phyloP scores from a whole-genome alignment of 2,888 invertebrate species.

The Ormyrus pomaceus region DNA sequence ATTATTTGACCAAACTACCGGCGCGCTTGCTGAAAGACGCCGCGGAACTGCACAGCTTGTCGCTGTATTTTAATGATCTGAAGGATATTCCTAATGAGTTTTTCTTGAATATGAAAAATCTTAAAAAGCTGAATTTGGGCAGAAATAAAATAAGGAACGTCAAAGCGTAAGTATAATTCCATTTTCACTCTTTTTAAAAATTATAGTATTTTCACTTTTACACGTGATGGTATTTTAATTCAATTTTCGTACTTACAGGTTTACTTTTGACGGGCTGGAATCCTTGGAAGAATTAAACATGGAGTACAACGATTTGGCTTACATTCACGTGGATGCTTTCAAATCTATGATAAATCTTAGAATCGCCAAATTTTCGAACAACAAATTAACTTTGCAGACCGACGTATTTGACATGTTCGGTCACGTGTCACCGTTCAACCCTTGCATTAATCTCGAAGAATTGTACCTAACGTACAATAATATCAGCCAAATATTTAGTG shows the following conservation, averaged over 20 bases:
- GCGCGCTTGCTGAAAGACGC: too few relatives aligned
- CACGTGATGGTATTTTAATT: background rate
- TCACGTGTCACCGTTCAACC: slow-evolving; percentile 79
- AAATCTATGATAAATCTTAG: slow-evolving; percentile 77
- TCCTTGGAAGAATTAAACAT: slow-evolving; percentile 77
- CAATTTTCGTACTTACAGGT: slow-evolving; percentile 3
- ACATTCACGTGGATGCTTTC: slow-evolving; percentile 77
- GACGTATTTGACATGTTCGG: slow-evolving; percentile 64
- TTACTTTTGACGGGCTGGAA: slow-evolving; percentile 71
- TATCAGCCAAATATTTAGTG: slow-evolving; percentile 79
- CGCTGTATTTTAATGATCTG: too few relatives aligned
- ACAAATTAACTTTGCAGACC: slow-evolving; percentile 75
- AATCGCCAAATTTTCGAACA: slow-evolving; percentile 77
- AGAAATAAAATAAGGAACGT: slow-evolving; percentile 81
- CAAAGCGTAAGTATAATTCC: slow-evolving; percentile 76
- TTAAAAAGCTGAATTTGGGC: slow-evolving; percentile 81
- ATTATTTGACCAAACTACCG: too few relatives aligned
- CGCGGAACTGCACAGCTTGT: too few relatives aligned
- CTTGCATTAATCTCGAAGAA: slow-evolving; percentile 77
- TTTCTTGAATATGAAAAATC: slow-evolving; percentile 78
- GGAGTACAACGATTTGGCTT: slow-evolving; percentile 76
- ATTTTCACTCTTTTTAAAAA: background rate
- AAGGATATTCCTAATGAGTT: slow-evolving; percentile 67
- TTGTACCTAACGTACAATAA: slow-evolving; percentile 82
- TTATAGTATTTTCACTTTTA: background rate